Evolutionary conservation across 2,888 invertebrate species (phyloP).

Genomic region (Zeuzera pyrina): DNA sequence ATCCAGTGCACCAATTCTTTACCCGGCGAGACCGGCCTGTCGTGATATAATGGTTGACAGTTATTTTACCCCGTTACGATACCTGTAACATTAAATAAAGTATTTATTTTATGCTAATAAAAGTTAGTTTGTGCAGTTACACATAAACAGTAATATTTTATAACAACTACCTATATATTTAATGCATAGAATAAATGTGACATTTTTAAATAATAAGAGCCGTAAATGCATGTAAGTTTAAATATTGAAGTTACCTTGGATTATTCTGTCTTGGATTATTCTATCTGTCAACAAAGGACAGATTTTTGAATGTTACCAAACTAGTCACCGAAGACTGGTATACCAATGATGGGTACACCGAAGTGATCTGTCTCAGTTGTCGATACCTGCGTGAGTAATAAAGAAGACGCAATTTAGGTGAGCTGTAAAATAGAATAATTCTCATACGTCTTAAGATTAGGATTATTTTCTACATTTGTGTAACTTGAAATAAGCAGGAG

Average conservation of each 20-base stretch:
- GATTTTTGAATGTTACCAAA: conserved; percentile 29
- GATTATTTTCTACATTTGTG: too few relatives aligned
- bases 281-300: conserved; percentile 28
- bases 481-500: too few relatives aligned
- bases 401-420: conserved; percentile 36
- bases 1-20: conserved; percentile 38
- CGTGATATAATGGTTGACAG: conserved; percentile 34
- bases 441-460: too few relatives aligned
- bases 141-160: too few relatives aligned
- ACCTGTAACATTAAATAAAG: conserved; percentile 27
- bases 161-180: neutral
- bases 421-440: conserved; percentile 26
- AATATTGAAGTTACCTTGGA: conserved; percentile 21
- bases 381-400: conserved; percentile 42
- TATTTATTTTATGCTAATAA: conserved; percentile 22
- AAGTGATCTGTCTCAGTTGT: conserved; percentile 31
- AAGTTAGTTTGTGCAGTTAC: too few relatives aligned
- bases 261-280: conserved; percentile 24
- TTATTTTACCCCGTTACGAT: conserved; percentile 27
- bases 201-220: neutral
- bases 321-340: conserved; percentile 41
- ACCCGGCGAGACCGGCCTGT: conserved; percentile 28
- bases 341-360: conserved; percentile 32
- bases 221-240: conserved; percentile 16
- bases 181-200: neutral